phyloP scores from a whole-genome alignment of 2,888 invertebrate genomes.

The Nezara viridula region DNA sequence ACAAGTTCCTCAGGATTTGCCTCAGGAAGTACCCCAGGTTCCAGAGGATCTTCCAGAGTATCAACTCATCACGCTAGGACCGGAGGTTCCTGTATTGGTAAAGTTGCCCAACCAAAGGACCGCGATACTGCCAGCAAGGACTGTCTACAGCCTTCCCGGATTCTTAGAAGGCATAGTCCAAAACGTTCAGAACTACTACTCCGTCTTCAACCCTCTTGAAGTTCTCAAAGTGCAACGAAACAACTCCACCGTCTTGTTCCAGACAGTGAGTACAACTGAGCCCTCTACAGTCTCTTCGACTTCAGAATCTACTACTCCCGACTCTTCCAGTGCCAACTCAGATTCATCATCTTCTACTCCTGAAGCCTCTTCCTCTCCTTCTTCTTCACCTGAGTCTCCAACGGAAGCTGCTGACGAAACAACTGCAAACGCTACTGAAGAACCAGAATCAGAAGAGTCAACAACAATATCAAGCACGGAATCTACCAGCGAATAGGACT shows the following conservation, averaged over 20 bases:
- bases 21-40: not conserved
- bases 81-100: slow-evolving; percentile 60
- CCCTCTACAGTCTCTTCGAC: not conserved
- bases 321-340: slow-evolving; percentile 2
- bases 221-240: slow-evolving; percentile 62
- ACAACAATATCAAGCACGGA: not conserved
- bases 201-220: slow-evolving; percentile 72
- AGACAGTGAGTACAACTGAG: not conserved
- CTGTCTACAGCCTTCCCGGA: slow-evolving; percentile 73
- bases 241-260: slow-evolving; percentile 47
- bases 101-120: slow-evolving; percentile 61
- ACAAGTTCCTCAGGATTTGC: not conserved
- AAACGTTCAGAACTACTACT: slow-evolving; percentile 79
- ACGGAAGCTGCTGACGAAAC: not conserved
- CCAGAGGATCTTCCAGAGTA: slow-evolving; percentile 37
- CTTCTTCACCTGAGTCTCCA: not conserved
- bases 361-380: slow-evolving; percentile 29
- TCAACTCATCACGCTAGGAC: slow-evolving; percentile 39
- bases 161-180: slow-evolving; percentile 79
- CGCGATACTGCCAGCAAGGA: slow-evolving; percentile 64
- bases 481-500: not conserved
- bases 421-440: not conserved
- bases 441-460: not conserved
- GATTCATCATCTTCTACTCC: not conserved
- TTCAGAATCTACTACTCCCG: not conserved